Base-by-base conservation (phyloP, 2,113 vertebrate species). In the Lipophrys pholis region DNA sequence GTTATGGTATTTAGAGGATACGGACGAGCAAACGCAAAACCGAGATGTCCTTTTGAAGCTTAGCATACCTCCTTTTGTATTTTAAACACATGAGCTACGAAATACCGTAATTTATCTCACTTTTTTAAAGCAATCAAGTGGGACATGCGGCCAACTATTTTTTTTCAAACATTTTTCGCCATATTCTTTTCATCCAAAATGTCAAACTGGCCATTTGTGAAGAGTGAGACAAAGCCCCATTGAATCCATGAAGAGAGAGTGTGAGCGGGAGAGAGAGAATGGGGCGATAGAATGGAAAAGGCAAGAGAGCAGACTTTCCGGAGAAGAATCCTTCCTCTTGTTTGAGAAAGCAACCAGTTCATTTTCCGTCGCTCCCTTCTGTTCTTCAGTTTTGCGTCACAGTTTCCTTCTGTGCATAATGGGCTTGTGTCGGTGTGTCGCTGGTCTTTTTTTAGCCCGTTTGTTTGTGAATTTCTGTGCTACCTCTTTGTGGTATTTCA, bases 151-250 rank as follows among this genome's bases (percentile, higher is more conserved):
- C 21, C 5, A 35, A 36, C 7, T 8, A n/a, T 58, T n/a, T 30
- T 15, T 7, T 15, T 8, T 17, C 42, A 21, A 11, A n/a, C 21
- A 5, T 30, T 62, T 43, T 39, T 12, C 62, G 30, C 39, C 30
- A 12, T 42, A 40, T 71, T 69, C 10, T 16, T 21, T 56, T 50
- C 43, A 43, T 67, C 69, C 43, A 50, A 76, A 67, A 73, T 53
- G 43, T 30, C 21, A 10, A 65, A 62, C 10, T 60, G 48, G 49
- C 38, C 50, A 43, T 54, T 67, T 54, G 56, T 70, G 40, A 68
- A 66, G 5, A 62, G 73, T 46, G 11, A 79, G 58, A 85, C 75
- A 83, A 84, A 83, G 72, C 55, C n/a, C 46, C 16, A 69, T 82
- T 90, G 70, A 82, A 52, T 48, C 63, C 49, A 38, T 40, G 64